Evolutionary conservation across 2,888 invertebrate species (phyloP).

Genomic region (Phyto melanocephala): DNA sequence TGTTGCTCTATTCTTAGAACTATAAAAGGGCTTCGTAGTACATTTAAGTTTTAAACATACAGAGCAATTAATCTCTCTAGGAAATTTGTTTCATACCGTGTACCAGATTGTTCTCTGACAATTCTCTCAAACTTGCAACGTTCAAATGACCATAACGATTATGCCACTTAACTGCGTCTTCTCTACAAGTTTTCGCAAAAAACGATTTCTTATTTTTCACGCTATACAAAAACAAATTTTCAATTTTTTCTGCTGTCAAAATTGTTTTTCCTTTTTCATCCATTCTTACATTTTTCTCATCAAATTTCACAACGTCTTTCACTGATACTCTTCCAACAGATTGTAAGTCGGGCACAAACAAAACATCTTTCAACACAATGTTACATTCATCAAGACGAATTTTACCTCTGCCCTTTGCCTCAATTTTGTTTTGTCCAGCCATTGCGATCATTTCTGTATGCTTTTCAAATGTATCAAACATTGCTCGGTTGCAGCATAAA

Average conservation of each 20-base stretch:
- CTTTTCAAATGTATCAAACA: constrained; percentile 13
- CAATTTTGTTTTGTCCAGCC: constrained; percentile 22
- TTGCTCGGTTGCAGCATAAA: constrained; percentile 22
- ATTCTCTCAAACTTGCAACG: constrained; percentile 19
- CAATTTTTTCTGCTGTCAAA: constrained; percentile 15
- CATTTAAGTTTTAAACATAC: constrained; percentile 45
- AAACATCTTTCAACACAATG: constrained; percentile 24
- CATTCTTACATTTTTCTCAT: background rate
- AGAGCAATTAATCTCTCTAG: constrained; percentile 25
- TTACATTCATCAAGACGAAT: constrained; percentile 5
- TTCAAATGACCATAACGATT: constrained; percentile 50
- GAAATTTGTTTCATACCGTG: constrained; percentile 28
- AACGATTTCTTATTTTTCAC: constrained; percentile 5
- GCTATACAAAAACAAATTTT: constrained; percentile 31
- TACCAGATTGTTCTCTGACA: constrained; percentile 25
- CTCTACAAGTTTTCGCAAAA: background rate
- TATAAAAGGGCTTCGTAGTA: constrained; percentile 26
- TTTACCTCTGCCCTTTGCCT: constrained; percentile 36
- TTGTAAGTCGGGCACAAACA: constrained; percentile 36
- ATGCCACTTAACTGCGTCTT: constrained; percentile 39
- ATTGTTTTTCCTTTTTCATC: constrained; percentile 10
- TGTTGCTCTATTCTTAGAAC: constrained; percentile 29
- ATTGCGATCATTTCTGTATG: constrained; percentile 20
- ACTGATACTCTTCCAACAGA: constrained; percentile 27
- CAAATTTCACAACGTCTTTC: constrained; percentile 31